Evolutionary conservation across 2,888 invertebrate genomes (phyloP), one percentile per base, ranked within the genome.

Genomic region (Cheilosia soror): DNA sequence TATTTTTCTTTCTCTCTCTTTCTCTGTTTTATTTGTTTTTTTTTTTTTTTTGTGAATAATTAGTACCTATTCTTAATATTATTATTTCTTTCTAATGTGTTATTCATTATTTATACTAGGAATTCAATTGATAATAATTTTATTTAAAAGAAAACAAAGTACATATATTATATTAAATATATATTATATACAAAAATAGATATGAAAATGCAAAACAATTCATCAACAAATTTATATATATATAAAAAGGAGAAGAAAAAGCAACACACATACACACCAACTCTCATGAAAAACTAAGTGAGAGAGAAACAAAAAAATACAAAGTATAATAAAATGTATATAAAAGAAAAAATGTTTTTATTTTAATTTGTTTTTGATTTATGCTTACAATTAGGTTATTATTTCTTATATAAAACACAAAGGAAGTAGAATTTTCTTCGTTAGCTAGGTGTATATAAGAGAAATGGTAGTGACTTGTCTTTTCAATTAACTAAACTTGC

Each of bases 321-420:
- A 73, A 73, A 78, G 68, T 73, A 68, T 83, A 83, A 83, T 78
- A 83, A 80, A 83, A 83, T 83, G 83, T 83, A 83, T 83, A 83
- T 83, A 83, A 51, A 83, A 68, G 42, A 68, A 20, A 69, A 78
- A 31, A 6, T 11, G 20, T 42, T 57, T 60, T 76, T 66, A 53
- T 53, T 58, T 62, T 47, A 5, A 20, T 68, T 37, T 40, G 20
- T 20, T 31, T 42, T 65, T 53, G 44, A 37, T 57, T 37, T 27
- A 7, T 47, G 25, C 0, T 20, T 20, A 20, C 20, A 20, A 20
- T 20, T 20, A 20, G 13, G 4, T 42, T n/a, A 53, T 58, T 37
- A 11, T 37, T 37, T 11, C 11, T 11, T 37, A 37, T 37, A 4
- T 37, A 9, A 9, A 33, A 37, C 0, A 3, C 3, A 9, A 4